Evolutionary conservation across 2,113 vertebrate genomes (phyloP).

Genomic region (Malaclemys terrapin): DNA sequence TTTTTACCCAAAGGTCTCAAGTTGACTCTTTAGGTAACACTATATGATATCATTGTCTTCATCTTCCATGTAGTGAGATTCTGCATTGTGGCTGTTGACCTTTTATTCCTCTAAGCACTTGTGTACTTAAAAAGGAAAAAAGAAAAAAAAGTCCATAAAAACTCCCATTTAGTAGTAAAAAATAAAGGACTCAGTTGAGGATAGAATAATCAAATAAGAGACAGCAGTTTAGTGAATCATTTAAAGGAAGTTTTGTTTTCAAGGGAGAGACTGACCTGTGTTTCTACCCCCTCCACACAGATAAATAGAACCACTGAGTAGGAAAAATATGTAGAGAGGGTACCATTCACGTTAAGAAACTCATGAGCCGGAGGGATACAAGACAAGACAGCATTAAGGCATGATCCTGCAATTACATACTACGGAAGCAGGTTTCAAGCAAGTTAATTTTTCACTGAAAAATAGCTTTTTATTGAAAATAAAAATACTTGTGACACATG

Average conservation of each 20-base stretch:
- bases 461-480: neutral
- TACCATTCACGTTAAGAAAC: neutral
- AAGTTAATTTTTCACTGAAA: rapidly evolving
- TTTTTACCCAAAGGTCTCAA: neutral
- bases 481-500: rapidly evolving
- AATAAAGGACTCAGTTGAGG: slow-evolving; percentile 55
- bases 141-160: slow-evolving; percentile 53
- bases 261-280: neutral
- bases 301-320: neutral
- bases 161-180: slow-evolving; percentile 67
- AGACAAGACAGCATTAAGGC: rapidly evolving
- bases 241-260: slow-evolving; percentile 54
- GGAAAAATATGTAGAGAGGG: rapidly evolving
- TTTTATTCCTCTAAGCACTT: slow-evolving; percentile 41
- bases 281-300: neutral
- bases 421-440: neutral
- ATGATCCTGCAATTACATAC: rapidly evolving
- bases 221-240: slow-evolving; percentile 38
- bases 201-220: slow-evolving; percentile 58
- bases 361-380: neutral
- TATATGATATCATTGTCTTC: neutral
- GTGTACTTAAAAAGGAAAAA: neutral
- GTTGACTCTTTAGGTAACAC: neutral
- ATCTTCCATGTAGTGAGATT: neutral
- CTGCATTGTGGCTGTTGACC: neutral